A percentile compares a stretch with the other conserved stretches of the same genome.
These are phyloP conservation scores for Baryphthengus martii DNA, from an alignment of 2,113 vertebrate genomes.

Conservation along the genomic window DNA sequence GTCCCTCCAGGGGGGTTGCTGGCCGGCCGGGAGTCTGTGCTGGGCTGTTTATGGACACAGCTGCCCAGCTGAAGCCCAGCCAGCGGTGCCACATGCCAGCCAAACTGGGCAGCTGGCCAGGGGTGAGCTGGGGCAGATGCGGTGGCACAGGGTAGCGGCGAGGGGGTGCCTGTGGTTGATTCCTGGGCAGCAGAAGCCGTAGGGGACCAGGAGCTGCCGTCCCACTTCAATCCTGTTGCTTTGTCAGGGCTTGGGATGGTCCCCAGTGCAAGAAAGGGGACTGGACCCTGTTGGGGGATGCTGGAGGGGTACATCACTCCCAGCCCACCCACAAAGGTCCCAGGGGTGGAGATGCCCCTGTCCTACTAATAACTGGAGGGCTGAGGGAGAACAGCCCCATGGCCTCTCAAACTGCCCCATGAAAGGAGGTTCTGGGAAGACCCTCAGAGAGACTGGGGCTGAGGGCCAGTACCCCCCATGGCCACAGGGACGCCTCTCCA, in stretches of 20 bases:
- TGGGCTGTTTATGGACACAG: not conserved
- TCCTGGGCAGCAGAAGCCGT: not conserved
- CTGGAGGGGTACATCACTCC: not conserved
- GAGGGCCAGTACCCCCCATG: not conserved
- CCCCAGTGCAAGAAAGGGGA: not conserved
- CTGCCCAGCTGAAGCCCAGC: not conserved
- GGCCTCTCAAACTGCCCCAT: not conserved
- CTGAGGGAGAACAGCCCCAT: not conserved
- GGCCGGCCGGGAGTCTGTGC: not conserved
- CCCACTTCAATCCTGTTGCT: not conserved
- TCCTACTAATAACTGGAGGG: not conserved
- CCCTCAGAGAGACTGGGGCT: not conserved
- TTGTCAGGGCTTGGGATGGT: not conserved
- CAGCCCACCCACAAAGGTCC: not conserved
- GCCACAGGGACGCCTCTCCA: not conserved
- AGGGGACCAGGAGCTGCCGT: not conserved
- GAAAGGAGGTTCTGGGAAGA: not conserved
- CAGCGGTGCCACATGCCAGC: not conserved
- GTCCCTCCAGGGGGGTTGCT: not conserved
- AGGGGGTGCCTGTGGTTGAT: rapidly evolving
- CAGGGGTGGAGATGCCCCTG: not conserved
- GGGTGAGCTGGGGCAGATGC: rapidly evolving
- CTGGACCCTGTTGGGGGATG: not conserved
- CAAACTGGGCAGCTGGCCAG: not conserved
- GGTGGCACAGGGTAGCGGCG: not conserved